Base-by-base conservation (phyloP, 2,113 vertebrate species). In the Chaenocephalus aceratus region DNA sequence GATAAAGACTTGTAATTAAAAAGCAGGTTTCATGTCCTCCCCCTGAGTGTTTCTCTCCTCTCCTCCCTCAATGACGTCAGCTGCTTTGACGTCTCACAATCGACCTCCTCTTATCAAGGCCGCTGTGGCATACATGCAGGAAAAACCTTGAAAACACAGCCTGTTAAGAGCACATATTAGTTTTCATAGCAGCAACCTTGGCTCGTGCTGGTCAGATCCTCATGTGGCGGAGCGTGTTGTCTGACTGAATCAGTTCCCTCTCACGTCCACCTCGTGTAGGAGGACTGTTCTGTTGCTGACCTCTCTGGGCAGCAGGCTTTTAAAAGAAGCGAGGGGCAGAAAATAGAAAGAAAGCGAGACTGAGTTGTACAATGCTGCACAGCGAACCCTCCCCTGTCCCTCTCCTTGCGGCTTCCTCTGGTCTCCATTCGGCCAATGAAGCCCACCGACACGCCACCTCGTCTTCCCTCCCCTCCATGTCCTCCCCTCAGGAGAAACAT, bases 401-500 rank as follows among this genome's bases (percentile, higher is more conserved):
- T 59, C 61, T 71, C 48, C 74, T 72, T 49, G 58, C 45, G 12
- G 70, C 59, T 82, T 45, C 71, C 60, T 72, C 80, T 71, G 58
- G 46, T 70, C 82, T 89, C 79, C 61, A 64, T 82, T 83, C 21
- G 79, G 75, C 92, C 90, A 89, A 83, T 80, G 84, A 83, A 90
- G 85, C 86, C 88, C 86, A 73, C 89, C 61, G 45, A 68, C 78
- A 34, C 48, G 16, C 68, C 15, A 45, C 63, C 70, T 69, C 60
- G 5, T 65, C 69, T 48, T 62, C 86, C 72, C 84, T 61, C 79
- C 72, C 77, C 75, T 67, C 44, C 75, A 51, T 14, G 23, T 66
- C 84, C 86, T 72, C 71, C 85, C 82, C 49, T 66, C 56, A 59
- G 84, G 70, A 78, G 94, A 89, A 95, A 95, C 91, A 77, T 12